phyloP scores from a whole-genome alignment of 2,888 invertebrate genomes.

The Euplexia lucipara region DNA sequence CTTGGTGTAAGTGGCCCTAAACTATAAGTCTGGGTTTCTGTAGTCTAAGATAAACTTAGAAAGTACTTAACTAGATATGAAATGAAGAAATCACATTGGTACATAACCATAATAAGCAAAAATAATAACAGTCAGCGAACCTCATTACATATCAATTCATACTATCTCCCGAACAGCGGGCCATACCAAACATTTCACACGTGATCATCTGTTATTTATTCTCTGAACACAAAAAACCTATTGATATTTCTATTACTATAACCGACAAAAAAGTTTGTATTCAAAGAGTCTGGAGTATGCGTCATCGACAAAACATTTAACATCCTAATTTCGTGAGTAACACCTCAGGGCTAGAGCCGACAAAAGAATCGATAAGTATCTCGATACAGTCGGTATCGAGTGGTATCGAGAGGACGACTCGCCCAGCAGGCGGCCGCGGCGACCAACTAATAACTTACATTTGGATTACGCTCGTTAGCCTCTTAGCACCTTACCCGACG shows the following conservation, averaged over 20 bases:
- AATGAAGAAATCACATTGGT: no score
- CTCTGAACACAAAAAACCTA: constrained; percentile 74
- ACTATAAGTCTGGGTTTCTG: no score
- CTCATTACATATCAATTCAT: constrained; percentile 58
- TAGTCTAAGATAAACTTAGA: no score
- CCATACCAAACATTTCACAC: constrained; percentile 73
- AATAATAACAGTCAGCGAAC: constrained; percentile 37
- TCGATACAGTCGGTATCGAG: constrained; percentile 72
- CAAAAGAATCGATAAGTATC: constrained; percentile 89
- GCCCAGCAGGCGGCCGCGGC: constrained; percentile 84
- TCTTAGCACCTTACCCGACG: constrained; percentile 89
- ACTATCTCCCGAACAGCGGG: constrained; percentile 37
- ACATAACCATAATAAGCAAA: constrained; percentile 56
- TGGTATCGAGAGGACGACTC: constrained; percentile 76
- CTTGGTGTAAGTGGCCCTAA: no score
- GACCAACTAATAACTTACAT: constrained; percentile 88
- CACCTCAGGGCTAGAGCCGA: constrained; percentile 88
- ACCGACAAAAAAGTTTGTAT: constrained; percentile 66
- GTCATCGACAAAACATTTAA: constrained; percentile 89
- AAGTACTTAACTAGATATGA: no score
- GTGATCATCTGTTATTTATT: constrained; percentile 76
- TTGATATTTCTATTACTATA: constrained; percentile 86
- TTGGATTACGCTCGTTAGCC: constrained; percentile 90
- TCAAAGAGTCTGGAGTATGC: constrained; percentile 83
- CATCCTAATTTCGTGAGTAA: constrained; percentile 89